Percentiles rank a stretch among this genome's conserved stretches.
phyloP scores from a whole-genome alignment of 92 coral and sea anemone species.

The Phenganax marumi region DNA sequence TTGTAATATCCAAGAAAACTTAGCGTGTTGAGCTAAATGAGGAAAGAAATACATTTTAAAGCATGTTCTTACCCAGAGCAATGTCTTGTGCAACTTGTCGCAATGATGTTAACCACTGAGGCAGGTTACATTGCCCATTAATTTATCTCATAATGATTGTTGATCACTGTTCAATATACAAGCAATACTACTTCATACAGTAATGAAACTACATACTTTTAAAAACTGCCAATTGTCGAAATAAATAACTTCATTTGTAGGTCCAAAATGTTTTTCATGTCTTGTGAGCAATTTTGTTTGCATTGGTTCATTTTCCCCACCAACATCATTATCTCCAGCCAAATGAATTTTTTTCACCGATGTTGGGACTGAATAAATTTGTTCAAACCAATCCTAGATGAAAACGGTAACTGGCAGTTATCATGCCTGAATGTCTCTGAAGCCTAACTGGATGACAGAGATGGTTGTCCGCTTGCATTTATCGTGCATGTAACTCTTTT shows the following conservation, averaged over 20 bases:
- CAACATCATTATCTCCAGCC: slow-evolving; percentile 90
- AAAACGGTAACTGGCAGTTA: not conserved
- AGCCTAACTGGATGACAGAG: no score
- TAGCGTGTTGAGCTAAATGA: slow-evolving; percentile 65
- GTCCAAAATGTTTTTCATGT: slow-evolving; percentile 71
- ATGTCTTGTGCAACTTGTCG: no score
- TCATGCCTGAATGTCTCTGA: no score
- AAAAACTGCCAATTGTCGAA: slow-evolving; percentile 74
- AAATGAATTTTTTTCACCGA: slow-evolving; percentile 59
- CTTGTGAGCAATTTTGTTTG: slow-evolving; percentile 50
- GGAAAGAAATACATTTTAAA: slow-evolving; percentile 2
- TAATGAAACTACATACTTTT: slow-evolving; percentile 47
- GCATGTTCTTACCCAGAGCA: no score
- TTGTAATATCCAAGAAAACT: slow-evolving; percentile 61
- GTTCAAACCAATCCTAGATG: slow-evolving; percentile 68
- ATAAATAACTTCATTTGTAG: slow-evolving; percentile 69
- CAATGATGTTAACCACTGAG: no score
- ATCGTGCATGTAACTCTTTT: not conserved
- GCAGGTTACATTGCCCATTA: no score
- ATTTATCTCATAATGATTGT: no score
- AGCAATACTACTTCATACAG: no score
- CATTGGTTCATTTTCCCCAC: slow-evolving; percentile 68
- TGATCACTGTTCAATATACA: no score
- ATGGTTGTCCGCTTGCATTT: not conserved
- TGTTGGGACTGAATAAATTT: slow-evolving; percentile 57